phyloP scores from a whole-genome alignment of 2,888 invertebrate genomes.

The Neoascia interrupta region DNA sequence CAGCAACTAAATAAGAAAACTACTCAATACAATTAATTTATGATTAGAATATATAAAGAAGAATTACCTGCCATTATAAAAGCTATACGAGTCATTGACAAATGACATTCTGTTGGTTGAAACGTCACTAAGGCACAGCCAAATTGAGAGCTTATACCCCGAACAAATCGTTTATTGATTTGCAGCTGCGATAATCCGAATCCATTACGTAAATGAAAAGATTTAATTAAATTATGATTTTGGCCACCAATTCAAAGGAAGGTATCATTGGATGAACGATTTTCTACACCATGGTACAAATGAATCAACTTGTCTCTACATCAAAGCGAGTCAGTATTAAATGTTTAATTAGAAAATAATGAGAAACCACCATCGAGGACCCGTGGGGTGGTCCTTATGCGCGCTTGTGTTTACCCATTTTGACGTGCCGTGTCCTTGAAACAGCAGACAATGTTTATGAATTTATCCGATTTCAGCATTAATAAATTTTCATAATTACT shows the following conservation, averaged over 20 bases:
- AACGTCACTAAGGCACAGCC: constrained; percentile 20
- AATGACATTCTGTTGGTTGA: constrained; percentile 73
- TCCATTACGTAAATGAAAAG: background rate
- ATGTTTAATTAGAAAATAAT: constrained; percentile 50
- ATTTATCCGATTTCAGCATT: constrained; percentile 42
- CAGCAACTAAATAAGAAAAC: constrained; percentile 8
- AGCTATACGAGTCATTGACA: constrained; percentile 76
- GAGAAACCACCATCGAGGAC: constrained; percentile 13
- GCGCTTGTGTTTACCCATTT: too few species aligned
- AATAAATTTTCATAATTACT: constrained; percentile 29
- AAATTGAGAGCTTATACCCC: constrained; percentile 30
- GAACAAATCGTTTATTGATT: constrained; percentile 29
- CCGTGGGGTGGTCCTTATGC: too few species aligned
- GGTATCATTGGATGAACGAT: constrained; percentile 32
- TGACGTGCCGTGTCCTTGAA: constrained; percentile 22
- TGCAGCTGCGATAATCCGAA: constrained; percentile 11
- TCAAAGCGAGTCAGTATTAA: constrained; percentile 30
- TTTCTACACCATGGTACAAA: constrained; percentile 18
- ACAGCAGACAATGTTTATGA: too few species aligned
- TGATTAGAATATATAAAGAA: constrained; percentile 43
- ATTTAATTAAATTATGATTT: constrained; percentile 39
- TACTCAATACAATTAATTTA: constrained; percentile 58
- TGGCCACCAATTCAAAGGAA: constrained; percentile 57
- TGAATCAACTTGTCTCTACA: constrained; percentile 22
- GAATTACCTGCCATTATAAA: constrained; percentile 70